These are phyloP conservation scores for Phenganax subtilis DNA, from an alignment of 92 coral and sea anemone species.

Conservation along the genomic window DNA sequence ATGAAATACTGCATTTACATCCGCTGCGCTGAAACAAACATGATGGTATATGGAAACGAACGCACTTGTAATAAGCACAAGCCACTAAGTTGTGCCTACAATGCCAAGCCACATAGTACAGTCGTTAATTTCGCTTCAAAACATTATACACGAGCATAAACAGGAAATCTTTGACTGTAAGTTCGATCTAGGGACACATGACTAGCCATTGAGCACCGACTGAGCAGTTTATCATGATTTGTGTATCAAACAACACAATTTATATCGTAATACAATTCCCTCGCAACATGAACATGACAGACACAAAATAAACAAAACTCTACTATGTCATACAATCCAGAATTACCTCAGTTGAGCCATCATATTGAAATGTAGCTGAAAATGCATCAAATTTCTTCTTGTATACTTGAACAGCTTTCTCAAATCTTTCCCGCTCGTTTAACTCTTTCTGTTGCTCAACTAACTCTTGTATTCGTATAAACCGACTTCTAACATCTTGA, in stretches of 20 bases:
- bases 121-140: neutral
- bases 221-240: neutral
- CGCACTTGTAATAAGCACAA: neutral
- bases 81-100: neutral
- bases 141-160: too few species aligned
- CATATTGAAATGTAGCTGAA: neutral
- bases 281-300: constrained; percentile 1
- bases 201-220: neutral
- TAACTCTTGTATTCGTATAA: constrained; percentile 66
- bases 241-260: neutral
- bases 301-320: constrained; percentile 1
- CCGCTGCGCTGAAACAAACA: neutral
- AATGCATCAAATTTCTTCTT: constrained; percentile 33
- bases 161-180: too few species aligned
- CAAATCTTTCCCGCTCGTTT: neutral
- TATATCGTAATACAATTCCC: neutral
- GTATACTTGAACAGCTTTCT: constrained; percentile 8
- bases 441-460: constrained; percentile 60
- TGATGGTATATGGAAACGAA: neutral
- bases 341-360: constrained; percentile 1
- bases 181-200: neutral
- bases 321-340: neutral
- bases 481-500: constrained; percentile 65
- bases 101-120: neutral
- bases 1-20: too few species aligned